Percentiles rank a stretch among this genome's conserved stretches.
phyloP scores from a whole-genome alignment of 2,888 invertebrate genomes.

The Tinea pellionella region DNA sequence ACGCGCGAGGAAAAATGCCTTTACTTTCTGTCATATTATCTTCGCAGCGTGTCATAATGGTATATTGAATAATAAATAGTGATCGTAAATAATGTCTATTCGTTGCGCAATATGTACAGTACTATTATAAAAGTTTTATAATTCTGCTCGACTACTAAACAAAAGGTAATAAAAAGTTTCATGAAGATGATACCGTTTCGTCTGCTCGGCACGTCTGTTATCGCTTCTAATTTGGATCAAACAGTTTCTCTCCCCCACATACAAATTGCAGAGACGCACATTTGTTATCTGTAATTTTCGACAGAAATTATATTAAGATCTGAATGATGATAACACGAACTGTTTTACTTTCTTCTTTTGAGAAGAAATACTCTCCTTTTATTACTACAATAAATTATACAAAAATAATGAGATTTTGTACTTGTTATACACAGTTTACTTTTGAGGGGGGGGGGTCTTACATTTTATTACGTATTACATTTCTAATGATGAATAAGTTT shows the following conservation, averaged over 20 bases:
- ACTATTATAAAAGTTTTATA: constrained; percentile 8
- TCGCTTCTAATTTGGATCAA: constrained; percentile 60
- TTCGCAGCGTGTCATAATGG: constrained; percentile 20
- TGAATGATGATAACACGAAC: constrained; percentile 53
- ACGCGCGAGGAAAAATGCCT: constrained; percentile 27
- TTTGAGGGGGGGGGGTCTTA: constrained; percentile 19
- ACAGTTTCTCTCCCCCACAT: constrained; percentile 52
- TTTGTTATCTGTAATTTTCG: constrained; percentile 61
- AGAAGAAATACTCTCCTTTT: background rate
- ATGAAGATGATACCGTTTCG: constrained; percentile 33
- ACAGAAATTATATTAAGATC: constrained; percentile 64
- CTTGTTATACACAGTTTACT: background rate
- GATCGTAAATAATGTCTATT: constrained; percentile 25
- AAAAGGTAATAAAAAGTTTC: constrained; percentile 48
- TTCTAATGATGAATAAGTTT: constrained; percentile 16
- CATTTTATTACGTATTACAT: constrained; percentile 16
- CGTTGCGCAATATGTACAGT: constrained; percentile 19
- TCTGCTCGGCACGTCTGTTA: constrained; percentile 47
- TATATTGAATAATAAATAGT: constrained; percentile 33
- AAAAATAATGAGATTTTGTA: constrained; percentile 35
- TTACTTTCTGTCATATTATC: constrained; percentile 26
- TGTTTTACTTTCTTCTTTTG: constrained; percentile 39
- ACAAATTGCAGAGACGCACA: constrained; percentile 54
- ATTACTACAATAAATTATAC: constrained; percentile 51
- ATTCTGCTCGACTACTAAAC: constrained; percentile 20